A percentile compares a stretch with the other conserved stretches of the same genome.
phyloP scores from a whole-genome alignment of 2,888 invertebrate species.

The Brachyopa scutellaris region DNA sequence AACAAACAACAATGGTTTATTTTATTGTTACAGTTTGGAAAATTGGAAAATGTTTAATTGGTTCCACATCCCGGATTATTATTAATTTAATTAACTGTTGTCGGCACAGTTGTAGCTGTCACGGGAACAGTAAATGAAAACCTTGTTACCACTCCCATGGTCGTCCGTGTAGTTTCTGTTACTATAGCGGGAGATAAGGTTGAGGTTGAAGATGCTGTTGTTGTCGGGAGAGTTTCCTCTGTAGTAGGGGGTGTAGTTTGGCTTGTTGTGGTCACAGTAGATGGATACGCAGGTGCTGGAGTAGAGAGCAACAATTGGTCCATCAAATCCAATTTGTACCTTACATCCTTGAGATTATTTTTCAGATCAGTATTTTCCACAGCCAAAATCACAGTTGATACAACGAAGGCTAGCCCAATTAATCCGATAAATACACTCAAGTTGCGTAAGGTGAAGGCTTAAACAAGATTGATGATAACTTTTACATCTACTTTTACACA shows the following conservation, averaged over 20 bases:
- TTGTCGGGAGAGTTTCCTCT: too few species aligned
- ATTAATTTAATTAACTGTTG: too few species aligned
- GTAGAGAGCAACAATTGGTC: constrained; percentile 44
- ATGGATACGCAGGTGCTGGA: not conserved
- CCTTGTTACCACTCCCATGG: not conserved
- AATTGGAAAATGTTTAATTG: not conserved
- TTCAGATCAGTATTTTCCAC: constrained; percentile 79
- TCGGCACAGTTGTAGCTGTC: not conserved
- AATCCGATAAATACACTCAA: constrained; percentile 73
- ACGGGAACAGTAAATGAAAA: too few species aligned
- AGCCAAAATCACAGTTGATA: constrained; percentile 83
- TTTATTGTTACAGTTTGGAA: not conserved
- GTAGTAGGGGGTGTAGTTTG: not conserved
- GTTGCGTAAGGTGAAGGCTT: not conserved
- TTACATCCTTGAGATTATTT: constrained; percentile 76
- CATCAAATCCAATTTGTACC: constrained; percentile 76
- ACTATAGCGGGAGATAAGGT: too few species aligned
- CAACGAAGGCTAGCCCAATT: constrained; percentile 80
- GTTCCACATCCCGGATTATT: not conserved
- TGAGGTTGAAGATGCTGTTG: not conserved
- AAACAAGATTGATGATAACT: not conserved
- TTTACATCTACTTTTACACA: not conserved
- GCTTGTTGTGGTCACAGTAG: not conserved
- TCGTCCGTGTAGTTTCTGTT: too few species aligned
- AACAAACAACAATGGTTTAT: not conserved